Evolutionary conservation across 2,888 invertebrate species (phyloP), one percentile per base, ranked within the genome.

Genomic region (Brachynemurus nebulosus): DNA sequence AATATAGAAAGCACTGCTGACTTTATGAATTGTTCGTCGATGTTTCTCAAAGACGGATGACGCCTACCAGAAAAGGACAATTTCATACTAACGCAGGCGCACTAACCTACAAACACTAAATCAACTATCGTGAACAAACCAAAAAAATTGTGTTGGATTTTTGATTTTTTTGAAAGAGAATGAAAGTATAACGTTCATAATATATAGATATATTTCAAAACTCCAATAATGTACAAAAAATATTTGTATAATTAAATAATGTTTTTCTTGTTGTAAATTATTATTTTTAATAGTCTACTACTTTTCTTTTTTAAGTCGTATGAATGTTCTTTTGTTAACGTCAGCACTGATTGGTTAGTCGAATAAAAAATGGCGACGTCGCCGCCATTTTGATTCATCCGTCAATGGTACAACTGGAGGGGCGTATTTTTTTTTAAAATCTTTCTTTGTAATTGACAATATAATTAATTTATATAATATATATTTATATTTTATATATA

Each of bases 141-240:
- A n/a, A n/a, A n/a, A n/a, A n/a, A n/a, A n/a, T n/a, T n/a, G n/a
- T n/a, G n/a, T n/a, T n/a, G n/a, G n/a, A n/a, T n/a, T n/a, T n/a
- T n/a, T n/a, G n/a, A n/a, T n/a, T n/a, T n/a, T n/a, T n/a, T n/a
- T n/a, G n/a, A n/a, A n/a, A n/a, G n/a, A n/a, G n/a, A n/a, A n/a
- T n/a, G n/a, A n/a, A n/a, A n/a, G n/a, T n/a, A 30, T 23, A 42
- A 20, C 34, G 16, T 34, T 34, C 34, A 42, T 42, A 42, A 69
- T 68, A 69, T 70, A 70, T 70, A 70, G 70, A 74, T 76, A 76
- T 76, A 76, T 75, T 75, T 75, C 71, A 76, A 76, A 75, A 75
- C 74, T 76, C 66, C 66, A 67, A 75, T 75, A 76, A 76, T 76
- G 76, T 76, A 76, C 76, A 76, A 76, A 76, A 76, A 76, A 76